Conservation (phyloP, 2,888 invertebrate species). For the Cephus runcator region DNA sequence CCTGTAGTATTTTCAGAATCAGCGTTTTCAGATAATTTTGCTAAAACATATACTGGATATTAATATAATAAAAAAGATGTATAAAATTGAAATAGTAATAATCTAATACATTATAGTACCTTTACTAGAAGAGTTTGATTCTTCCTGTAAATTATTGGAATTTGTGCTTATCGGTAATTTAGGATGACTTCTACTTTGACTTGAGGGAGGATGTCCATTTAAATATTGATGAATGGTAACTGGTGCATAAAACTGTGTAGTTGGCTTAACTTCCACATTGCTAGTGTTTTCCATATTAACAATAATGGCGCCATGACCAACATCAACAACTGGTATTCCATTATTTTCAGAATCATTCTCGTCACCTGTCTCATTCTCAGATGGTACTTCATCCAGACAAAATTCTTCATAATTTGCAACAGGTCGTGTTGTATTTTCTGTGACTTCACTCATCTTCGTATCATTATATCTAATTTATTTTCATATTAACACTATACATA, state of each 20-base stretch:
- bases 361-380: neutral
- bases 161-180: neutral
- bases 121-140: neutral
- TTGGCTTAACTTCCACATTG: conserved; percentile 68
- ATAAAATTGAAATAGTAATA: neutral
- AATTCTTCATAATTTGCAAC: neutral
- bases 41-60: neutral
- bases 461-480: neutral
- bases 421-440: neutral
- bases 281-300: conserved; percentile 67
- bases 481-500: neutral
- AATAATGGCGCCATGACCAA: conserved; percentile 41
- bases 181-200: neutral
- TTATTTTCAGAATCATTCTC: conserved; percentile 1
- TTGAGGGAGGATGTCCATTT: conserved; percentile 38
- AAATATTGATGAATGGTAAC: conserved; percentile 68
- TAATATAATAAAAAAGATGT: neutral
- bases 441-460: neutral
- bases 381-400: neutral
- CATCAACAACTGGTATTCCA: conserved; percentile 5
- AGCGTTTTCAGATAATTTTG: neutral
- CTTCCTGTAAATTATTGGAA: neutral
- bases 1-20: neutral
- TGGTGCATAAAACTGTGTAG: conserved; percentile 69
- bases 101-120: neutral